Base-by-base conservation (phyloP, 2,888 invertebrate genomes). In the Melanchra persicariae region DNA sequence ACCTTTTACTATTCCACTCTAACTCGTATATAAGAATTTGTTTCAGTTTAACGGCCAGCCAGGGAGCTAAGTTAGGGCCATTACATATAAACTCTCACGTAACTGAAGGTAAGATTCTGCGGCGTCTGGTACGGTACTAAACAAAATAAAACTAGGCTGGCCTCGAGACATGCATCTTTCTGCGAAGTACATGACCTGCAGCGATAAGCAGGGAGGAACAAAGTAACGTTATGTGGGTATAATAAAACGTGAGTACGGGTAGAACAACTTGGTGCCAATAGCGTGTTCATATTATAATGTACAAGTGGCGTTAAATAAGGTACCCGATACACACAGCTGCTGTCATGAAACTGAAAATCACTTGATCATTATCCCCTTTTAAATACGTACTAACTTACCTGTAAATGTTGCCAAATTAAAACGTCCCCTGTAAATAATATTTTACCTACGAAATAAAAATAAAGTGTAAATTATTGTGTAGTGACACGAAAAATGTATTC, bases 21-120 rank as follows among this genome's bases (percentile, higher is more conserved):
- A 54, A 73, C 70, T 69, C 79, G 75, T 74, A 64, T 65, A 73
- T 52, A 75, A 69, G 79, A 75, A 74, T 79, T 79, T 79, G 57
- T 80, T 66, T 51, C 67, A 67, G 49, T 57, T 60, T 76, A 76
- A 76, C 74, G 54, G 66, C 66, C 57, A 66, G 37, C 75, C 8
- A 45, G 75, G 61, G 77, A 76, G 40, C 45, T 55, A 49, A 76
- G 43, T 72, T 79, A 72, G 22, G 52, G 74, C 52, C 58, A 79
- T 79, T 75, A 63, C 59, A 49, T 60, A 72, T 54, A 70, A 77
- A 73, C 74, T 73, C 49, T 47, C 43, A 49, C 51, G 37, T 58
- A 72, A 47, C 52, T 63, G 22, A 52, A 72, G 79, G 57, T 77
- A 76, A 57, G 55, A 47, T 37, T 37, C 15, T 12, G 59, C 7